Percentiles rank a stretch among this genome's conserved stretches.
Evolutionary conservation across 2,888 invertebrate genomes (phyloP).

Genomic region (Blera fallax): DNA sequence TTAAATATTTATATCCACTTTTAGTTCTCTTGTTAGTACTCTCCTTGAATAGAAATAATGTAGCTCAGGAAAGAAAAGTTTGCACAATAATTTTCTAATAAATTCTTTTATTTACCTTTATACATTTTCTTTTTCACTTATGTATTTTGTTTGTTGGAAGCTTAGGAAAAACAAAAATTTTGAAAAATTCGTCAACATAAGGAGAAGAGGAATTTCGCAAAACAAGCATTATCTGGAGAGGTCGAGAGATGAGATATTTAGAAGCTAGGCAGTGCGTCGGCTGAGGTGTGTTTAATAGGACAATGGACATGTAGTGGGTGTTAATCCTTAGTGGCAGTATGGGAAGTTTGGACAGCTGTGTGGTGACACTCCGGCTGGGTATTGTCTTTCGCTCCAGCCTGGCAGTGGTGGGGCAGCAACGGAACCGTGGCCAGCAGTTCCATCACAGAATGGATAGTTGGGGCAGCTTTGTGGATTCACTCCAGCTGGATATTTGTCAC

Average conservation of each 20-base stretch:
- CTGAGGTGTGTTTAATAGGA: slow-evolving; percentile 34
- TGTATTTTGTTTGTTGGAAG: slow-evolving; percentile 44
- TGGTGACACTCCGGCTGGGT: slow-evolving; percentile 82
- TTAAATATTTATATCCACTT: background rate
- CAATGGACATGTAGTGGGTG: background rate
- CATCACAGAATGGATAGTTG: slow-evolving; percentile 83
- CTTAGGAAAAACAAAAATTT: slow-evolving; percentile 17
- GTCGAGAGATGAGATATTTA: slow-evolving; percentile 34
- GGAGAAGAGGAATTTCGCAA: slow-evolving; percentile 10
- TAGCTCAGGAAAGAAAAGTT: background rate
- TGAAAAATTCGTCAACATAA: slow-evolving; percentile 30
- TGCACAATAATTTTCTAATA: background rate
- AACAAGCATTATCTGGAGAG: slow-evolving; percentile 10
- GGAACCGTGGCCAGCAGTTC: slow-evolving; percentile 78
- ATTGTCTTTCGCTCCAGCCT: slow-evolving; percentile 82
- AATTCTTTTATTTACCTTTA: slow-evolving; percentile 34
- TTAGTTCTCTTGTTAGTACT: too few relatives aligned
- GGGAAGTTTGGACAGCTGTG: slow-evolving; percentile 82
- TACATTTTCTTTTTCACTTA: slow-evolving; percentile 26
- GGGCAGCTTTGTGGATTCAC: slow-evolving; percentile 82
- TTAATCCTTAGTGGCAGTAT: slow-evolving; percentile 79
- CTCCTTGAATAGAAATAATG: too few relatives aligned
- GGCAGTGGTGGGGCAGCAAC: slow-evolving; percentile 81
- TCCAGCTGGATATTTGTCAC: slow-evolving; percentile 82
- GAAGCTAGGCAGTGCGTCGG: slow-evolving; percentile 66